These are phyloP conservation scores for Aegotheles bennettii DNA, from an alignment of 2,113 vertebrate species.

Conservation along the genomic window DNA sequence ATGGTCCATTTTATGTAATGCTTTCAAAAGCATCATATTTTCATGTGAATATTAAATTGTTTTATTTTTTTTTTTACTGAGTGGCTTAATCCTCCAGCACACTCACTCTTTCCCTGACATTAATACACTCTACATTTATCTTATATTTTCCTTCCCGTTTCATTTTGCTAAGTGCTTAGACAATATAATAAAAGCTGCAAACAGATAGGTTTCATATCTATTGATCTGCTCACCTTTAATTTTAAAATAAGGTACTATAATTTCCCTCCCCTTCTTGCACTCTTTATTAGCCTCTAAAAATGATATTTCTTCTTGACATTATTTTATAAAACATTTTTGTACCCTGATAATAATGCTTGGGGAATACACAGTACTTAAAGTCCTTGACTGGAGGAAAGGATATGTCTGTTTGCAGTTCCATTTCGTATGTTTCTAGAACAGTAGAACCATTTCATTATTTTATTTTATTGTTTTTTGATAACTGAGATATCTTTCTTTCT, in stretches of 20 bases:
- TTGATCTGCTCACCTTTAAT: conserved; percentile 30
- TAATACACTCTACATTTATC: background rate
- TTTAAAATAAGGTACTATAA: background rate
- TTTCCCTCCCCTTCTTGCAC: background rate
- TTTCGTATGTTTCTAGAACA: background rate
- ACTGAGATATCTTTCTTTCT: background rate
- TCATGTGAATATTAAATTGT: background rate
- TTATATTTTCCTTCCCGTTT: background rate
- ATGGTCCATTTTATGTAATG: background rate
- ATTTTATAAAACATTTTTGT: conserved; percentile 5
- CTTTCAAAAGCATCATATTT: background rate
- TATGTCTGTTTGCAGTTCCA: background rate
- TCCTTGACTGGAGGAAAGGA: background rate
- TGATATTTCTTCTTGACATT: background rate
- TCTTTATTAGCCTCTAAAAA: background rate
- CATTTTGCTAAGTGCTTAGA: background rate
- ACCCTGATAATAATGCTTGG: background rate
- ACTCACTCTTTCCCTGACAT: background rate
- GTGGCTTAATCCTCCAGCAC: background rate
- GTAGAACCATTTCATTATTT: background rate
- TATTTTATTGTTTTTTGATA: background rate
- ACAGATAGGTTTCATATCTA: background rate
- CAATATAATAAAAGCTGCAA: background rate
- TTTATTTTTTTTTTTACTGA: background rate
- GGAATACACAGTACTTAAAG: background rate